Evolutionary conservation across 2,888 invertebrate genomes (phyloP).

Genomic region (Idaea dimidiata): DNA sequence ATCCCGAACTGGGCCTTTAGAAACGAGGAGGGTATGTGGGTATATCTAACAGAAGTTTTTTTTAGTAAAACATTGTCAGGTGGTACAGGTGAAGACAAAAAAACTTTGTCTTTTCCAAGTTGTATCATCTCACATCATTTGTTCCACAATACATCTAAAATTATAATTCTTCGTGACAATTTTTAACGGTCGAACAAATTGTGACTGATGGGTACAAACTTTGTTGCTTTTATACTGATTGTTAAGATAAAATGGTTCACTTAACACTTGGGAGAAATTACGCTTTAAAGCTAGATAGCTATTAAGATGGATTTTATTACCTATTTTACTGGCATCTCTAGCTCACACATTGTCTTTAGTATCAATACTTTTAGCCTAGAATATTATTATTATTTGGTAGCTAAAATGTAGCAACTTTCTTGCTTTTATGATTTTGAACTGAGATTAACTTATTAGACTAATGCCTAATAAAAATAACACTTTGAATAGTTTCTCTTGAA

Average conservation of each 20-base stretch:
- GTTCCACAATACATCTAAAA: slow-evolving; percentile 16
- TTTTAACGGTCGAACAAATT: slow-evolving; percentile 25
- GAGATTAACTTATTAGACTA: too few species aligned
- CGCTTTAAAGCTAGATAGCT: too few species aligned
- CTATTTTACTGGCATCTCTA: background rate
- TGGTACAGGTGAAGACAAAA: background rate
- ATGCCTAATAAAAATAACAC: too few species aligned
- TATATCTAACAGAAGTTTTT: background rate
- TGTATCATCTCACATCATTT: slow-evolving; percentile 11
- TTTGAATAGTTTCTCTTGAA: too few species aligned
- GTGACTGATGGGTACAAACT: slow-evolving; percentile 30
- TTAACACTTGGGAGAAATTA: slow-evolving; percentile 17
- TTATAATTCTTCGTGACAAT: slow-evolving; percentile 28
- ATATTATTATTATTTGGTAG: too few species aligned
- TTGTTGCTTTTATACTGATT: slow-evolving; percentile 28
- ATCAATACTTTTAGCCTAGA: background rate
- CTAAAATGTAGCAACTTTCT: too few species aligned
- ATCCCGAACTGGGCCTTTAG: too few species aligned
- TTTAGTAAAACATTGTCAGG: background rate
- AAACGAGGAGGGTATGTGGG: too few species aligned
- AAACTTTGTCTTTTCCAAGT: background rate
- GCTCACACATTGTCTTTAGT: background rate
- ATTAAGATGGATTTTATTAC: background rate
- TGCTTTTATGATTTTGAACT: too few species aligned
- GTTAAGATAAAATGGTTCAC: slow-evolving; percentile 20